Evolutionary conservation across 2,797 vertebrate genomes (phyloP).

Genomic region (Alosa sapidissima): DNA sequence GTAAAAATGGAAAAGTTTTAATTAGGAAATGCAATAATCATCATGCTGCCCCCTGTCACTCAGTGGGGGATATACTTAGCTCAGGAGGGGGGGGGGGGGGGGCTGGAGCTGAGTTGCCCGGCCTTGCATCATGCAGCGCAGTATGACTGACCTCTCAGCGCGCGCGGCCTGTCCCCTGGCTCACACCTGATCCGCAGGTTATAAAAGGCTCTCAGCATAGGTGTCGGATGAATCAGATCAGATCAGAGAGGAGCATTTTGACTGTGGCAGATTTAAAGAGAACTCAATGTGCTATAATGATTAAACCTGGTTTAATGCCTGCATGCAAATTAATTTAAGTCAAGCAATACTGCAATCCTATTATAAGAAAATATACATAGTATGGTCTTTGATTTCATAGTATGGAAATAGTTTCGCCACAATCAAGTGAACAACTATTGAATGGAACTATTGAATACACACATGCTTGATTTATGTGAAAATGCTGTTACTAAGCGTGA

Average conservation of each 20-base stretch:
- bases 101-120: constrained; percentile 56
- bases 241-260: background rate
- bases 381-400: too few species aligned
- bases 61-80: constrained; percentile 70
- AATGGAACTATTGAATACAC: too few species aligned
- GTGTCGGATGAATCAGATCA: background rate
- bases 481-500: too few species aligned
- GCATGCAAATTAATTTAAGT: too few species aligned
- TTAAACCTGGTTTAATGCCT: too few species aligned
- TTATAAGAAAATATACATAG: too few species aligned
- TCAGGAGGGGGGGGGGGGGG: background rate
- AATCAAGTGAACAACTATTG: too few species aligned
- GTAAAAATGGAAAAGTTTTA: constrained; percentile 66
- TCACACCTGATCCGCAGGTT: constrained; percentile 24
- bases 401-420: too few species aligned
- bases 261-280: background rate
- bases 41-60: constrained; percentile 57
- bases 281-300: too few species aligned
- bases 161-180: constrained; percentile 55
- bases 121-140: constrained; percentile 70
- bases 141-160: constrained; percentile 57
- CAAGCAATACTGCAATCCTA: too few species aligned
- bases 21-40: constrained; percentile 66
- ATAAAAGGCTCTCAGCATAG: background rate
- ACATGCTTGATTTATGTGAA: too few species aligned